Percentiles rank a stretch among this genome's conserved stretches.
phyloP scores from a whole-genome alignment of 2,113 vertebrate species.

The Columba janthina region DNA sequence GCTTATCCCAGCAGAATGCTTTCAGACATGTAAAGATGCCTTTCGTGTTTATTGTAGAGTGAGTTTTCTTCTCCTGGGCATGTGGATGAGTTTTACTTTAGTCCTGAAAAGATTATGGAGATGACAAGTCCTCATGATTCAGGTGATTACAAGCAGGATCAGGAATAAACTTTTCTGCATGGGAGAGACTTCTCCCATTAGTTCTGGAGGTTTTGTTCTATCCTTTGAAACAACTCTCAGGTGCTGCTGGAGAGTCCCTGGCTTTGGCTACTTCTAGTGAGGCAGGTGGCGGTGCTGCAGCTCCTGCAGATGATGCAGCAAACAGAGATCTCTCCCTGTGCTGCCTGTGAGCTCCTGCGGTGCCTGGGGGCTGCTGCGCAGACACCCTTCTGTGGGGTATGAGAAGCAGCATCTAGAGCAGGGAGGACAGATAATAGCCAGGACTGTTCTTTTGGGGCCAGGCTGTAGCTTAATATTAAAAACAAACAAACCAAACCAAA shows the following conservation, averaged over 20 bases:
- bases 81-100: slow-evolving; percentile 18
- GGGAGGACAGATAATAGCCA: neutral
- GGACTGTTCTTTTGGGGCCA: neutral
- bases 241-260: neutral
- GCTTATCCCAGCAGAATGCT: neutral
- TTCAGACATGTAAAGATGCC: neutral
- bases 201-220: neutral
- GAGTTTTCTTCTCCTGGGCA: slow-evolving; percentile 30
- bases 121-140: slow-evolving; percentile 13
- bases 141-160: neutral
- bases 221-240: neutral
- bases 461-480: neutral
- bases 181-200: neutral
- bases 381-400: neutral
- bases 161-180: neutral
- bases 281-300: neutral
- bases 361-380: neutral
- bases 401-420: neutral
- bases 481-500: too few species aligned
- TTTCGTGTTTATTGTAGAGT: slow-evolving; percentile 1
- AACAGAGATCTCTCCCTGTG: neutral
- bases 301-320: neutral
- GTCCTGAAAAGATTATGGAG: neutral
- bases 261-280: neutral
- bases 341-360: accelerated